Conservation (phyloP, 2,888 invertebrate genomes). For the Hypolimnas misippus region DNA sequence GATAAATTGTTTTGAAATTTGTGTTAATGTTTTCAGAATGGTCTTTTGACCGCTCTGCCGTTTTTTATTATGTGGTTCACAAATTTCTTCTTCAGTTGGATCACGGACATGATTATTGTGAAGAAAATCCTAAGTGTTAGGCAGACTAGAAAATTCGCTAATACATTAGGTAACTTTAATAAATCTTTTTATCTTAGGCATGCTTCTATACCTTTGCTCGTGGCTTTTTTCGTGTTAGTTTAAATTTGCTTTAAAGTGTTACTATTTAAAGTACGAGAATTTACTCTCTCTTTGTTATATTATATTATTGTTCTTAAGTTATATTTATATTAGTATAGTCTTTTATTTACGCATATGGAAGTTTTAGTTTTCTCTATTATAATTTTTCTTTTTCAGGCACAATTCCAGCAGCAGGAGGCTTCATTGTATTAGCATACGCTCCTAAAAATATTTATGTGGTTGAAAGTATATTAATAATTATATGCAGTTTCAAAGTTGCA, state of each 20-base stretch:
- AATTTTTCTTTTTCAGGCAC: not conserved
- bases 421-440: constrained; percentile 82
- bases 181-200: no score
- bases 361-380: not conserved
- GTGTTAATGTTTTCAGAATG: no score
- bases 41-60: constrained; percentile 87
- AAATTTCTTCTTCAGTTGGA: constrained; percentile 88
- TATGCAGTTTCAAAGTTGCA: constrained; percentile 86
- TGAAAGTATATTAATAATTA: constrained; percentile 82
- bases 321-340: no score
- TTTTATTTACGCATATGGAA: not conserved
- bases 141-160: constrained; percentile 84
- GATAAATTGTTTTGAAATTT: no score
- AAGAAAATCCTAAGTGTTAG: constrained; percentile 80
- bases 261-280: no score
- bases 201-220: no score
- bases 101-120: constrained; percentile 85
- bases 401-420: constrained; percentile 81
- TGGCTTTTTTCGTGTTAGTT: not conserved
- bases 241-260: no score
- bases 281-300: no score
- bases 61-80: constrained; percentile 90
- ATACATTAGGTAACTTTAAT: constrained; percentile 71
- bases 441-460: constrained; percentile 78
- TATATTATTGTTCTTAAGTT: no score